These are phyloP conservation scores for Calephelis perditalis DNA, from an alignment of 2,888 invertebrate species.

Conservation along the genomic window DNA sequence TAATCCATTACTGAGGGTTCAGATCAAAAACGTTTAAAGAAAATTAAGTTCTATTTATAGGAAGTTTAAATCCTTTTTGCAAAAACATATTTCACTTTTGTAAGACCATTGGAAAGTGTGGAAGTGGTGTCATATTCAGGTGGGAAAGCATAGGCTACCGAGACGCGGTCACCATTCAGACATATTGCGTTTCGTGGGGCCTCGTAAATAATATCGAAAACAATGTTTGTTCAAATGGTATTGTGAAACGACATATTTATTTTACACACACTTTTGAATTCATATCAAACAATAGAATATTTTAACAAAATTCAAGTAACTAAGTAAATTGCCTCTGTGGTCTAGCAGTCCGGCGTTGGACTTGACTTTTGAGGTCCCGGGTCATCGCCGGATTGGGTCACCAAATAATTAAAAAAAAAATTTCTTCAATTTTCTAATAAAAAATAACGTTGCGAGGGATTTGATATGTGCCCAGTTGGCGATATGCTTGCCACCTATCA, in stretches of 20 bases:
- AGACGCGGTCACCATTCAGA: constrained; percentile 68
- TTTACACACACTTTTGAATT: constrained; percentile 2
- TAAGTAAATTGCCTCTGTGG: too few relatives aligned
- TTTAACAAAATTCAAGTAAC: too few relatives aligned
- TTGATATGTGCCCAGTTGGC: too few relatives aligned
- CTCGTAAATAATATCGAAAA: constrained; percentile 59
- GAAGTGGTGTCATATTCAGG: constrained; percentile 70
- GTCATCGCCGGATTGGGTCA: too few relatives aligned
- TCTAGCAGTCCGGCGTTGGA: too few relatives aligned
- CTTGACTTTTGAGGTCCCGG: too few relatives aligned
- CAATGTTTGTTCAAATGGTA: constrained; percentile 40
- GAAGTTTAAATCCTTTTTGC: constrained; percentile 45
- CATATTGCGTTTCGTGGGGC: constrained; percentile 67
- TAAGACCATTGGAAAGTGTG: constrained; percentile 50
- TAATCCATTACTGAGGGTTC: constrained; percentile 66
- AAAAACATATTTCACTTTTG: constrained; percentile 34
- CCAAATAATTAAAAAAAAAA: too few relatives aligned
- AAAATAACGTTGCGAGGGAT: too few relatives aligned
- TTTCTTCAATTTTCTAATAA: too few relatives aligned
- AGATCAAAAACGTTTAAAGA: constrained; percentile 36
- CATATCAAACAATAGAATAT: too few relatives aligned
- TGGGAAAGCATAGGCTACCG: constrained; percentile 75
- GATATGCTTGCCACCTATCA: too few relatives aligned
- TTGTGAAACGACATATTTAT: constrained; percentile 16
- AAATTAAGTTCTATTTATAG: constrained; percentile 55